Conservation (phyloP, 1,140 invertebrate species). For the Hypothenemus hampei region DNA sequence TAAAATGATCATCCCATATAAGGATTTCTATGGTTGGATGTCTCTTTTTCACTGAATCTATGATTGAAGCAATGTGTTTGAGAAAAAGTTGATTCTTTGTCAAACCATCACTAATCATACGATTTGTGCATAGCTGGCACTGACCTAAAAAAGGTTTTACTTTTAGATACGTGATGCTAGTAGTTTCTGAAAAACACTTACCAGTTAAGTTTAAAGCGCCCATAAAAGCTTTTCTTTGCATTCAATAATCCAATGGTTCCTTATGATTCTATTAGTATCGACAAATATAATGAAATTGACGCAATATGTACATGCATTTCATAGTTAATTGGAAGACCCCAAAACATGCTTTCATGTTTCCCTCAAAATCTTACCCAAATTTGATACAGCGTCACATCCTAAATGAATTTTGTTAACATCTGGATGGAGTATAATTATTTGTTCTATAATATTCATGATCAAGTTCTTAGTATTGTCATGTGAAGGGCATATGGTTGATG, state of each 20-base stretch:
- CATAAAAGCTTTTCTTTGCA: too few species aligned
- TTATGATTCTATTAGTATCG: too few species aligned
- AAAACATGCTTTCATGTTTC: not conserved
- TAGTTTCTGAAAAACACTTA: too few species aligned
- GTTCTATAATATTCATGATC: constrained; percentile 31
- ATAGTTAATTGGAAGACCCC: too few species aligned
- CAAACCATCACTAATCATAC: constrained; percentile 28
- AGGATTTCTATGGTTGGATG: constrained; percentile 56
- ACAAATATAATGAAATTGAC: too few species aligned
- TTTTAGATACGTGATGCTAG: too few species aligned
- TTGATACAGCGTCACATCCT: constrained; percentile 76
- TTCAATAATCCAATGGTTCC: too few species aligned
- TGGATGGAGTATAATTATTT: constrained; percentile 34
- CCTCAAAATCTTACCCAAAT: constrained; percentile 57
- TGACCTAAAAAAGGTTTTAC: constrained; percentile 43
- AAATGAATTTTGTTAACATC: constrained; percentile 58
- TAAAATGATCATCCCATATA: constrained; percentile 94
- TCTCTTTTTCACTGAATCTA: constrained; percentile 56
- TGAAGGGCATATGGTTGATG: constrained; percentile 66
- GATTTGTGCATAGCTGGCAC: constrained; percentile 60
- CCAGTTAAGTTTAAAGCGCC: too few species aligned
- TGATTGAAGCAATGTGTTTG: constrained; percentile 62
- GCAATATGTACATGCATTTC: too few species aligned
- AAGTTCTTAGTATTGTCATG: constrained; percentile 29
- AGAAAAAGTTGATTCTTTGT: constrained; percentile 51